Base-by-base conservation (phyloP, 2,797 vertebrate species). In the Microchirus variegatus region DNA sequence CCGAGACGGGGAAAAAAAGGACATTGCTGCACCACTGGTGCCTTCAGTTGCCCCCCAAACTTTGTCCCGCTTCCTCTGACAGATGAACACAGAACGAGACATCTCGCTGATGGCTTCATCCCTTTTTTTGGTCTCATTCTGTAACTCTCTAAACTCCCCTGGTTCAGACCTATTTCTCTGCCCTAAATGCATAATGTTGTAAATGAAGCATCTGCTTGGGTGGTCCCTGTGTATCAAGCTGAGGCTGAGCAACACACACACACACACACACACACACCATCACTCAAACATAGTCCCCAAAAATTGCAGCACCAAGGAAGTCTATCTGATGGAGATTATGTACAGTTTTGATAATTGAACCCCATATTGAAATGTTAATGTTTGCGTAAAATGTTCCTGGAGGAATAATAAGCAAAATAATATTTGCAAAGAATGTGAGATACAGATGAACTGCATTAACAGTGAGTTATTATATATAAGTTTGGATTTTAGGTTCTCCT, bases 151-250 rank as follows among this genome's bases (percentile, higher is more conserved):
- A 80, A 86, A 78, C 71, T 81, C 75, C 58, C 64, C 19, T 31
- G 31, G 56, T 86, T 84, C 77, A 89, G 83, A 85, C 88, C 81
- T 71, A 87, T 78, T 88, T 90, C 66, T 83, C 65, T 88, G 84
- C 78, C 87, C 87, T 89, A 84, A 87, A 90, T 90, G 80, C 86
- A 89, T 87, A 87, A 89, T 87, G 81, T 73, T 55, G 77, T 84
- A 89, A 87, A 87, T 77, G 75, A 86, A 86, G 86, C 86, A 91
- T 89, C 84, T 89, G 84, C 82, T 63, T 76, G 80, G 75, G 85
- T 85, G 86, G 76, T 85, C 88, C 87, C 88, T 61, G 63, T 67
- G 67, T 56, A 75, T 80, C 75, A 61, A 63, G 61, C 64, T 69
- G 59, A 67, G 61, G 63, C 71, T 56, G 56, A 65, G 64, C 22